Conservation (phyloP, 2,888 invertebrate genomes). For the Gastracanthus pulcherrimus region DNA sequence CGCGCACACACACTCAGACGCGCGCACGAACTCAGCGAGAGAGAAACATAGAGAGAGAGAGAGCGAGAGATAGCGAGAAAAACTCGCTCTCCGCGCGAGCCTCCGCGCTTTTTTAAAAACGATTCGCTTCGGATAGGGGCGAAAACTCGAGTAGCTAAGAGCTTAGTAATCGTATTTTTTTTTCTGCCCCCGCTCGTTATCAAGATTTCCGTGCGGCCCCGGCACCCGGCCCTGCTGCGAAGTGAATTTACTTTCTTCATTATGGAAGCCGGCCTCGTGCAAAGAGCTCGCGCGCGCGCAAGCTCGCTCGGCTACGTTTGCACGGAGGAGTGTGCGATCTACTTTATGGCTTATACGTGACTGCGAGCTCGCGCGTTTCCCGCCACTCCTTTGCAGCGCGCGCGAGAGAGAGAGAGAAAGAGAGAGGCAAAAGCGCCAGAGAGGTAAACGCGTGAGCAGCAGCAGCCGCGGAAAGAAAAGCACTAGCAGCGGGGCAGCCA, state of each 20-base stretch:
- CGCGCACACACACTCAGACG: background rate
- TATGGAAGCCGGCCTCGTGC: conserved; percentile 63
- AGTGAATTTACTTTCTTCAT: conserved; percentile 69
- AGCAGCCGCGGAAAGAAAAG: conserved; percentile 17
- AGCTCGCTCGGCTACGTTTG: conserved; percentile 39
- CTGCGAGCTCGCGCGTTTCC: conserved; percentile 59
- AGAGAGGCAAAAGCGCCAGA: conserved; percentile 29
- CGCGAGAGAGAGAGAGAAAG: conserved; percentile 42
- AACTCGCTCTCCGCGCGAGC: background rate
- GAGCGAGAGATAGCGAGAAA: background rate
- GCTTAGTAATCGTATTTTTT: conserved; percentile 64
- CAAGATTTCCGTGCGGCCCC: conserved; percentile 64
- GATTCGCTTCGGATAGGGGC: conserved; percentile 28
- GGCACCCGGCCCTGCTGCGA: conserved; percentile 54
- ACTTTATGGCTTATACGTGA: conserved; percentile 74
- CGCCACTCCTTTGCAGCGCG: conserved; percentile 10
- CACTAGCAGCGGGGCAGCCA: no score
- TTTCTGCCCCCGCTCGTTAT: conserved; percentile 63
- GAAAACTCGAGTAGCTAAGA: conserved; percentile 50
- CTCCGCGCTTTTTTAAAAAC: conserved; percentile 17
- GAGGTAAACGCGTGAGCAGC: conserved; percentile 48
- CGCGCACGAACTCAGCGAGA: background rate
- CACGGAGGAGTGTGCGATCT: conserved; percentile 64
- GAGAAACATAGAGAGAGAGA: background rate
- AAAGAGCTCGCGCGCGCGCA: conserved; percentile 48